Conservation (phyloP, 1,140 invertebrate genomes). For the Theocolax elegans region DNA sequence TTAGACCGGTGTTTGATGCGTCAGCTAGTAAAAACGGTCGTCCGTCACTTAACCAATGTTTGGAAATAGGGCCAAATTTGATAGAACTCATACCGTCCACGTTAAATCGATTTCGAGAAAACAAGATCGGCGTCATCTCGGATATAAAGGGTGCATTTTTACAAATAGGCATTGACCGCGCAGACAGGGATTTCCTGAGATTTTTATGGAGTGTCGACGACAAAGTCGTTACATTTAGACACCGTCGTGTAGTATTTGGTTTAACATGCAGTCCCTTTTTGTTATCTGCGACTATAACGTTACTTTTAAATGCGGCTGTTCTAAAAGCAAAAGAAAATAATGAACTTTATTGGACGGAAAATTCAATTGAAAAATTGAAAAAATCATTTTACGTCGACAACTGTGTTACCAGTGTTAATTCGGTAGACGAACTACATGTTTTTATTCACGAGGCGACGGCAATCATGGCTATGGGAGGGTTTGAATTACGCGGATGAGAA, state of each 20-base stretch:
- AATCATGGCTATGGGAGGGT: slow-evolving; percentile 21
- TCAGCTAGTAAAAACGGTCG: slow-evolving; percentile 5
- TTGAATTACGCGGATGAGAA: slow-evolving; percentile 35
- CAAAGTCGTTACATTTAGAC: not conserved
- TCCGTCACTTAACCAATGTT: not conserved
- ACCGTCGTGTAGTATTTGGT: not conserved
- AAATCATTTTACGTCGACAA: too few relatives aligned
- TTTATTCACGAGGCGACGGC: slow-evolving; percentile 13
- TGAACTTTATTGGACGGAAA: not conserved
- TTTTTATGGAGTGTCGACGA: not conserved
- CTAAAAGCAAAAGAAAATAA: not conserved
- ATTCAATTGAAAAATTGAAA: not conserved
- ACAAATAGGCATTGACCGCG: not conserved
- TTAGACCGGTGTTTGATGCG: slow-evolving; percentile 46
- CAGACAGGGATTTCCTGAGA: not conserved
- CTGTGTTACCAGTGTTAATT: too few relatives aligned
- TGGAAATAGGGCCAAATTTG: not conserved
- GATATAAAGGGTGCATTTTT: not conserved
- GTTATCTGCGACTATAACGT: not conserved
- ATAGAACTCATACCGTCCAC: not conserved
- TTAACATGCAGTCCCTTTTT: not conserved
- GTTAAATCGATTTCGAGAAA: not conserved
- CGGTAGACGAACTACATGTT: slow-evolving; percentile 2
- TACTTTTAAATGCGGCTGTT: not conserved
- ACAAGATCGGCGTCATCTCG: not conserved